Base-by-base conservation (phyloP, 2,888 invertebrate genomes). In the Mythimna albipuncta region DNA sequence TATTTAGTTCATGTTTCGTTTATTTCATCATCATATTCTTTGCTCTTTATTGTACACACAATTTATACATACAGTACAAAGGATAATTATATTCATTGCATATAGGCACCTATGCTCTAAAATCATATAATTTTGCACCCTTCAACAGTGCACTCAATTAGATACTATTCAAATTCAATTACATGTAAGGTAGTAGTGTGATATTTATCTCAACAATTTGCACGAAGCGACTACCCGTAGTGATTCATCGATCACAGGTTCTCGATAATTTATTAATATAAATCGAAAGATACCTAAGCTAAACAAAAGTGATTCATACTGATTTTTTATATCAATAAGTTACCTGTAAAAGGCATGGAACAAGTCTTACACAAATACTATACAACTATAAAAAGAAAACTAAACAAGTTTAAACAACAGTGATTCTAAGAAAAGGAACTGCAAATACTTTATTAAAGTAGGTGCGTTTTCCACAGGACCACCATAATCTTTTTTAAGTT, bases 171-270 rank as follows among this genome's bases (percentile, higher is more conserved):
- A 41, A 79, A 68, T 64, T 64, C 35, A 38, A 50, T 58, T 50
- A 54, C 61, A 69, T 55, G 19, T 55, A 65, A 11, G 11, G 32
- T 63, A 50, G 6, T 19, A 19, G 9, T 32, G 50, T 58, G 64
- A 64, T 75, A 69, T 75, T 66, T 66, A 81, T 64, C 63, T 75
- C 11, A 61, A 70, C 69, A 52, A 57, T 69, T 69, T 64, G 52
- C 69, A 81, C 76, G 47, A 64, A 64, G 55, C 55, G 11, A 38
- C 32, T 62, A 76, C 76, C 69, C 69, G 50, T 52, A 54, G 69
- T 79, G 79, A 79, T 67, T 81, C 77, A 76, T 32, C 47, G 5
- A 77, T 81, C 63, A 47, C 77, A 50, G 32, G 64, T 65, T 59
- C 69, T 70, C 64, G 57, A 67, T 75, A 75, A 65, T 13, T 52